Conservation (phyloP, 2,797 vertebrate genomes). For the Gastrophryne carolinensis region DNA sequence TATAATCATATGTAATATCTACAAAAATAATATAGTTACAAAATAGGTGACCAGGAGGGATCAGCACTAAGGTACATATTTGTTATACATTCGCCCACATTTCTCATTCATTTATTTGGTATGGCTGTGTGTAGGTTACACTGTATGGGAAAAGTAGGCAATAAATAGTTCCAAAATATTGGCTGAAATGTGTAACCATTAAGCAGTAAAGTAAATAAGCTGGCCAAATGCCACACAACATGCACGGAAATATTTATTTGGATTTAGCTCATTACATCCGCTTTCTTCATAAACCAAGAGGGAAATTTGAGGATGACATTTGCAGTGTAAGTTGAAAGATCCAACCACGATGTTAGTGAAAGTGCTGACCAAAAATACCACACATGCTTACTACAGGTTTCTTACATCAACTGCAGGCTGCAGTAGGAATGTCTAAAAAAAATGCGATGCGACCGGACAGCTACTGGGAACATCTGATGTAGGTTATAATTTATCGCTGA, state of each 20-base stretch:
- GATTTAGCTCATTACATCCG: not conserved
- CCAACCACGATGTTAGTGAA: not conserved
- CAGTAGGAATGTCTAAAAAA: not conserved
- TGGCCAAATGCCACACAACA: not conserved
- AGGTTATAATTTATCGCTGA: not conserved
- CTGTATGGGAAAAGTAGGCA: too few relatives aligned
- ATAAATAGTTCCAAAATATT: not conserved
- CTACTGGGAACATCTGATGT: not conserved
- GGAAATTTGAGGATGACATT: slow-evolving; percentile 4
- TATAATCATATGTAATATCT: too few relatives aligned
- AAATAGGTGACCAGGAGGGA: too few relatives aligned
- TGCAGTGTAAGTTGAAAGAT: not conserved
- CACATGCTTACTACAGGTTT: not conserved
- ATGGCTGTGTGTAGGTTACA: too few relatives aligned
- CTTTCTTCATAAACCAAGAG: not conserved
- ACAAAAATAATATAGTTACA: too few relatives aligned
- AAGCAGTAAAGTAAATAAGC: not conserved
- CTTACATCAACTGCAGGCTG: not conserved
- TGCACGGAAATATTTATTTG: not conserved
- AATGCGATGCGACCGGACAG: not conserved
- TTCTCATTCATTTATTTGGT: too few relatives aligned
- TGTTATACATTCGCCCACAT: too few relatives aligned
- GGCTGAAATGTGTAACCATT: not conserved
- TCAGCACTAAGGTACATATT: too few relatives aligned
- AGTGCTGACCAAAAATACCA: not conserved